Evolutionary conservation across 1,140 invertebrate species (phyloP).

Genomic region (Cylas formicarius): DNA sequence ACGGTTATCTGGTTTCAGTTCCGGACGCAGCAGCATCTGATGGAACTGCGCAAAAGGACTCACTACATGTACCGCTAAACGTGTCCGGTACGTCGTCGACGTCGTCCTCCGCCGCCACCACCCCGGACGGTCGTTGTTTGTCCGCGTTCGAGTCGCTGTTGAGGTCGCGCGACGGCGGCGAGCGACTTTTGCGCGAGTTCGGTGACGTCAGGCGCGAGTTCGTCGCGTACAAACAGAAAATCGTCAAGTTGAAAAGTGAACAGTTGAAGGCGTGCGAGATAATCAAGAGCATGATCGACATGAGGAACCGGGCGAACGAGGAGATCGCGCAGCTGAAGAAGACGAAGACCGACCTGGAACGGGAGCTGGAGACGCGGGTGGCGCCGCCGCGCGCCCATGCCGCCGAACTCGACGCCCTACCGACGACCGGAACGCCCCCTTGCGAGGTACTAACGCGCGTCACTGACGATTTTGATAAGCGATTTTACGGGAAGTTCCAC

Average conservation of each 20-base stretch:
- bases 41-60: slow-evolving; percentile 27
- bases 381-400: slow-evolving; percentile 17
- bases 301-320: slow-evolving; percentile 29
- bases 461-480: slow-evolving; percentile 5
- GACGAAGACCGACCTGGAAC: slow-evolving; percentile 20
- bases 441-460: slow-evolving; percentile 18
- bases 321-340: slow-evolving; percentile 33
- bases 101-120: slow-evolving; percentile 14
- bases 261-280: slow-evolving; percentile 39
- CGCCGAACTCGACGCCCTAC: neutral
- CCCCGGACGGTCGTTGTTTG: slow-evolving; percentile 17
- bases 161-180: slow-evolving; percentile 7
- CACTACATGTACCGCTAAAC: slow-evolving; percentile 26
- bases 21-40: slow-evolving; percentile 30
- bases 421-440: slow-evolving; percentile 5
- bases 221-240: slow-evolving; percentile 23
- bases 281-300: slow-evolving; percentile 39
- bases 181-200: slow-evolving; percentile 14
- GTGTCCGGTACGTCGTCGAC: neutral
- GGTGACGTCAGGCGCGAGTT: slow-evolving; percentile 16
- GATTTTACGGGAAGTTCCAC: slow-evolving; percentile 13
- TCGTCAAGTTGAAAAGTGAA: slow-evolving; percentile 36
- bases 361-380: slow-evolving; percentile 24
- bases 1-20: slow-evolving; percentile 38
- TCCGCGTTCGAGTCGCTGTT: slow-evolving; percentile 14